Evolutionary conservation across 2,888 invertebrate species (phyloP), one percentile per base, ranked within the genome.

Genomic region (Hirtodrosophila alboralis): DNA sequence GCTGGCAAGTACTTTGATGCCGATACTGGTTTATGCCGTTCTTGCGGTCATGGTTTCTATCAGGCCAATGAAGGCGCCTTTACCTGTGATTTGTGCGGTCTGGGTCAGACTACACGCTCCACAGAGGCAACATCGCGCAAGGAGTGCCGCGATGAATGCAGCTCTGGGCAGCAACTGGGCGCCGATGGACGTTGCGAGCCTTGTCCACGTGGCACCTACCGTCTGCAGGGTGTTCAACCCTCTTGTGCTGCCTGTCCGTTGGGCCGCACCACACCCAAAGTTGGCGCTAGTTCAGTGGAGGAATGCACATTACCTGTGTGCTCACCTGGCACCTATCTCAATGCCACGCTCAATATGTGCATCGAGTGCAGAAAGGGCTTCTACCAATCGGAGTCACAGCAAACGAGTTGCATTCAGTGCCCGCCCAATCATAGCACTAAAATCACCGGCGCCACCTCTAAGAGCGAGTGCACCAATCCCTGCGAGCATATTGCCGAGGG

Each of bases 1-100:
- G 95, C 97, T 60, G 98, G 98, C 60, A 97, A 98, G 91, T 98
- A 95, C 91, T 97, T 96, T 90, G 97, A 98, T 87, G 95, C 96
- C 30, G 94, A 95, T 34, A 95, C 95, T 0, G 97, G 97, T 33
- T 92, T 97, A 1, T 98, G 98, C 87, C 93, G 96, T 45, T 95
- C 96, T 72, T 98, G 98, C 89, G 98, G 98, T 0, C 96, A 97
- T 87, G 98, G 98, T 1, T 97, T 96, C 87, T 98, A 95, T 90
- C 98, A 98, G 89, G 94, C 97, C 0, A 93, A 94, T 28, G 97
- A 97, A 90, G 97, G 97, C 1, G 95, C 97, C 41, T 97, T 98
- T 91, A 93, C 95, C 1, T 98, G 98, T 87, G 92, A 95, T 49
- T 92, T 97, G 0, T 98, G 98, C 86, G 96, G 97, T 0, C 92